These are phyloP conservation scores for Helicoverpa zea DNA, from an alignment of 1,140 invertebrate species.

Conservation along the genomic window DNA sequence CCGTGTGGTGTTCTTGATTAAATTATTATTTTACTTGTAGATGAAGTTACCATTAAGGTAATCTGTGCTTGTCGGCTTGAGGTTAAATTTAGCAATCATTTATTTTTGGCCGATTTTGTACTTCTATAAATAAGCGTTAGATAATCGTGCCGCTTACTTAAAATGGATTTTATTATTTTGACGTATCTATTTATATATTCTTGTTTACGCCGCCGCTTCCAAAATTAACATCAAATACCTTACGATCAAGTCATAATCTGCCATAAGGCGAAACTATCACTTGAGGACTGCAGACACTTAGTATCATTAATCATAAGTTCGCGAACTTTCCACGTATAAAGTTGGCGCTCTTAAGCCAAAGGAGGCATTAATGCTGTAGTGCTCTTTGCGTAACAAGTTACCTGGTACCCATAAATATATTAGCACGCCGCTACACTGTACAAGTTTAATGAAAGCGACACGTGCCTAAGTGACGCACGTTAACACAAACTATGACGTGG, in stretches of 20 bases:
- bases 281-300: slow-evolving; percentile 33
- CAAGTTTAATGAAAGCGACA: slow-evolving; percentile 57
- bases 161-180: too few relatives aligned
- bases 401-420: slow-evolving; percentile 61
- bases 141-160: too few relatives aligned
- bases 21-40: neutral
- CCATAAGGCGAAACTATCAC: slow-evolving; percentile 39
- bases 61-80: too few relatives aligned
- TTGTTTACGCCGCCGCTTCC: neutral
- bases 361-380: slow-evolving; percentile 59
- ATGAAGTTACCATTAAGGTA: too few relatives aligned
- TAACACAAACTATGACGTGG: slow-evolving; percentile 3
- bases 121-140: too few relatives aligned
- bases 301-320: slow-evolving; percentile 59
- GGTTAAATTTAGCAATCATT: too few relatives aligned
- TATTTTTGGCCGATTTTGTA: too few relatives aligned
- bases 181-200: too few relatives aligned
- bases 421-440: slow-evolving; percentile 49
- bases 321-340: slow-evolving; percentile 54
- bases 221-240: slow-evolving; percentile 13
- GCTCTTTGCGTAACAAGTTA: slow-evolving; percentile 57
- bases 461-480: slow-evolving; percentile 42
- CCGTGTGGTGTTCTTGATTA: neutral
- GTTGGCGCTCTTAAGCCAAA: slow-evolving; percentile 57
- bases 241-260: slow-evolving; percentile 25